Percentiles rank a stretch among this genome's conserved stretches.
Evolutionary conservation across 64 coral and sea anemone species (phyloP).

Genomic region (Acropora yongei): DNA sequence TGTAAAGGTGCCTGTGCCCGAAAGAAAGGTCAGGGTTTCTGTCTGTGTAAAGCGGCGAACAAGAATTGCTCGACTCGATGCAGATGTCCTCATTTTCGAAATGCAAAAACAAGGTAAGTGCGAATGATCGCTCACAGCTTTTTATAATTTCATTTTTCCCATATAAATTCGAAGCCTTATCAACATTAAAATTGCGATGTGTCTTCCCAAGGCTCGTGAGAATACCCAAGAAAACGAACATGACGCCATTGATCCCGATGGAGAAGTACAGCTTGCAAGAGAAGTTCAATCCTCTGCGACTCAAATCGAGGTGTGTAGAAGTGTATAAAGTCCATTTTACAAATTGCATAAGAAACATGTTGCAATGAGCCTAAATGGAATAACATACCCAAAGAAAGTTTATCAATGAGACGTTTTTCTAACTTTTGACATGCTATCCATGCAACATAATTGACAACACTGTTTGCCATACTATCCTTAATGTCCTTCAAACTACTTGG

Average conservation of each 20-base stretch:
- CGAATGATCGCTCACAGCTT: no score
- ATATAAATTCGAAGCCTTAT: conserved; percentile 11
- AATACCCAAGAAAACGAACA: conserved; percentile 25
- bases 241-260: conserved; percentile 22
- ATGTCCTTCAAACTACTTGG: neutral
- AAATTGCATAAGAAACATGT: conserved; percentile 7
- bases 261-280: conserved; percentile 2
- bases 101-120: no score
- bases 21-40: no score
- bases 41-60: no score
- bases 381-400: conserved; percentile 15
- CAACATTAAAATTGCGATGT: conserved; percentile 9
- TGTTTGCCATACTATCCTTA: conserved; percentile 25
- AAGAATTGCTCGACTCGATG: conserved; percentile 6
- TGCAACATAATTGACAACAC: neutral
- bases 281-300: neutral
- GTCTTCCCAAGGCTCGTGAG: neutral
- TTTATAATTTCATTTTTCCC: conserved; percentile 9
- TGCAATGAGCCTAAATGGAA: conserved; percentile 13
- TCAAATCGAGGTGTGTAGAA: conserved; percentile 28
- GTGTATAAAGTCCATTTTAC: neutral
- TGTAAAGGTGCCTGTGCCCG: no score
- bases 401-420: conserved; percentile 6
- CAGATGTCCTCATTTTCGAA: conserved; percentile 7
- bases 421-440: conserved; percentile 21